A percentile compares a stretch with the other conserved stretches of the same genome.
Conservation (phyloP, 2,797 vertebrate genomes). For the Ptychadena robeensis region DNA sequence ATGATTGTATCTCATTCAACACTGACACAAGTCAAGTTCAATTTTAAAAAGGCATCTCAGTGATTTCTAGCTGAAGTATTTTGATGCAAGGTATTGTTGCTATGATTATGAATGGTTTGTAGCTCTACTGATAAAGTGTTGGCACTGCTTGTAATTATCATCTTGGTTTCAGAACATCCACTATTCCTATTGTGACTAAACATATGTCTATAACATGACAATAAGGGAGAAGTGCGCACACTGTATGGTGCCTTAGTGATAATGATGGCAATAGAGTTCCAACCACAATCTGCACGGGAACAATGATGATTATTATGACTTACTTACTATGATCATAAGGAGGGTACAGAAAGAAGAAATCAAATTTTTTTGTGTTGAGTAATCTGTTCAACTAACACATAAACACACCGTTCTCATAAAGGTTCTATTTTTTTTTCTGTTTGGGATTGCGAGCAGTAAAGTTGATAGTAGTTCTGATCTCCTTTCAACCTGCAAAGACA, state of each 20-base stretch:
- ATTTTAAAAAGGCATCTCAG: no score
- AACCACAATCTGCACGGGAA: neutral
- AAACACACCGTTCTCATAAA: neutral
- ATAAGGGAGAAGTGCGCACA: conserved; percentile 6
- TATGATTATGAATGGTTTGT: neutral
- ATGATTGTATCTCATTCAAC: no score
- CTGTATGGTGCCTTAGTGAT: conserved; percentile 27
- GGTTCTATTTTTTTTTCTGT: neutral
- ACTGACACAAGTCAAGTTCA: no score
- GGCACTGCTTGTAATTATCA: conserved; percentile 23
- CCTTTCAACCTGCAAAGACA: no score
- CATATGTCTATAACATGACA: conserved; percentile 26
- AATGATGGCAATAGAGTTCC: conserved; percentile 31
- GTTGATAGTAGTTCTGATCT: neutral
- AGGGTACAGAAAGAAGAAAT: neutral
- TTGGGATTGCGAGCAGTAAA: neutral
- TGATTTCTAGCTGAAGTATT: no score
- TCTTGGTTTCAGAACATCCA: neutral
- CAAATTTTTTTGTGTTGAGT: neutral
- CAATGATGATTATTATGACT: conserved; percentile 22
- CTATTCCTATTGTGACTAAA: conserved; percentile 36
- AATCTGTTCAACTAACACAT: neutral
- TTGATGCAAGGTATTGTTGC: neutral
- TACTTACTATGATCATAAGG: neutral
- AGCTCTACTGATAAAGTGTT: neutral